phyloP scores from a whole-genome alignment of 2,888 invertebrate genomes.

The Micropterix aruncella region DNA sequence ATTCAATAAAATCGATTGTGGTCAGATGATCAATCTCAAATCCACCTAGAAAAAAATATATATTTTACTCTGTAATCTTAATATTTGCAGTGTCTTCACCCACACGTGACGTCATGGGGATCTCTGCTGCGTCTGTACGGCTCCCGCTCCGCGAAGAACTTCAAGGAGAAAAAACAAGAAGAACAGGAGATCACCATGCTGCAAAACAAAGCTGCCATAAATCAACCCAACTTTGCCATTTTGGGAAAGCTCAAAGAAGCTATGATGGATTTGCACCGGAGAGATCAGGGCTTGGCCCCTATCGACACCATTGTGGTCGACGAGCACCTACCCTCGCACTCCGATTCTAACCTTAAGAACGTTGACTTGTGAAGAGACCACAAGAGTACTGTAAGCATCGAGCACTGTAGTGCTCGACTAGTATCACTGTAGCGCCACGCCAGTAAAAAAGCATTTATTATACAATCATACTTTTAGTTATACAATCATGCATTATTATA shows the following conservation, averaged over 20 bases:
- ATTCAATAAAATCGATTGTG: too few relatives aligned
- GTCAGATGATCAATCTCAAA: too few relatives aligned
- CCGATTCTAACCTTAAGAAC: constrained; percentile 65
- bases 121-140: constrained; percentile 87
- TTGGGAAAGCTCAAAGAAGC: constrained; percentile 71
- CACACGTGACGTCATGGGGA: constrained; percentile 90
- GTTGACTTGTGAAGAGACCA: constrained; percentile 63
- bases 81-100: constrained; percentile 81
- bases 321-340: constrained; percentile 50
- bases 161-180: constrained; percentile 83
- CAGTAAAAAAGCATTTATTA: too few relatives aligned
- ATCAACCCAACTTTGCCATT: constrained; percentile 86
- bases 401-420: too few relatives aligned
- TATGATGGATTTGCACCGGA: constrained; percentile 61
- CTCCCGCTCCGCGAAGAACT: constrained; percentile 77
- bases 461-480: too few relatives aligned
- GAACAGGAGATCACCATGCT: constrained; percentile 85
- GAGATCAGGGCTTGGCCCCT: constrained; percentile 43
- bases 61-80: too few relatives aligned
- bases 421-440: too few relatives aligned
- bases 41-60: too few relatives aligned
- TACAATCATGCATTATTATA: too few relatives aligned
- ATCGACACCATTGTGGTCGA: constrained; percentile 36
- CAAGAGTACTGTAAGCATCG: too few relatives aligned
- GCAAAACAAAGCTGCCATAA: constrained; percentile 77